Base-by-base conservation (phyloP, 2,113 vertebrate genomes). In the Rousettus leschenaultii region DNA sequence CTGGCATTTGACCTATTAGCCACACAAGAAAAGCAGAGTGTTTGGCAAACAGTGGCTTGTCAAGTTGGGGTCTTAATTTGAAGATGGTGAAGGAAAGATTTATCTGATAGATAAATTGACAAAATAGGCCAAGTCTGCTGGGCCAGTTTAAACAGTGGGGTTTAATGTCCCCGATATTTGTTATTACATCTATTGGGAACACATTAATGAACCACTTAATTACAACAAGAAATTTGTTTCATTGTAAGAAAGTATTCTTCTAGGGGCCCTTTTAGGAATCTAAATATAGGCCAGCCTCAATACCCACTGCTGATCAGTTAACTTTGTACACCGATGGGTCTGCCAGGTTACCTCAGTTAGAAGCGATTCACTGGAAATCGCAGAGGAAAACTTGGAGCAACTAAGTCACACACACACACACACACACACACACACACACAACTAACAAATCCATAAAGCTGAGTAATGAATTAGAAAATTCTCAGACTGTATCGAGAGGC, bases 201-300 rank as follows among this genome's bases (percentile, higher is more conserved):
- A 80, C 14, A 71, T 77, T 66, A 90, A 86, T 77, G 53, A 85
- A 66, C 30, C 85, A 86, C 86, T 89, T 68, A 89, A 86, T 86
- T 77, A 75, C 19, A 70, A 70, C 83, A 83, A 57, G 63, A 38
- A 86, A 82, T 78, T 63, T 82, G 24, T 30, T 95, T 77, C 55
- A 68, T 51, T 61, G 75, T 74, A 70, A 77, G 51, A 66, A 77
- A 35, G 55, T 53, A 63, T 68, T 88, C 63, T 91, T 85, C 55
- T 57, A 45, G 21, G 48, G 55, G 7, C 13, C 22, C 35, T 8
- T 77, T 87, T 59, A n/a, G 48, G 35, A 40, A 33, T 22, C 48
- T 45, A 33, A 73, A 75, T 53, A 33, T 63, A n/a, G 35, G 61
- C 90, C 79, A 57, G 68, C 18, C 48, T 45, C 70, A 73, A 8